These are phyloP conservation scores for Mellivora capensis DNA, from an alignment of 2,113 vertebrate species.

Conservation along the genomic window DNA sequence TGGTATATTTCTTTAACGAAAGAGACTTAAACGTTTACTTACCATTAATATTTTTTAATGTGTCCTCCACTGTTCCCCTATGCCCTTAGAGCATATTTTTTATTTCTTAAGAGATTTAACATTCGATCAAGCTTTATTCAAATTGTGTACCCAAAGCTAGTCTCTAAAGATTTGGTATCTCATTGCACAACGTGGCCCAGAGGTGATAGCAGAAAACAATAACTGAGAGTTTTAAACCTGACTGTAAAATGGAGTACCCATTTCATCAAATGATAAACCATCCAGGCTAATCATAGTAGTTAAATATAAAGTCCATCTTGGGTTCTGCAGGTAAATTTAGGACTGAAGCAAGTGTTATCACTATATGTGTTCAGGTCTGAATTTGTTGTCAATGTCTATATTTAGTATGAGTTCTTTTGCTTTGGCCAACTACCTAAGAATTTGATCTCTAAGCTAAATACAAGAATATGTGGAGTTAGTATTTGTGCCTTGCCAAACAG, in stretches of 20 bases:
- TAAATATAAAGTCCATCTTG: not conserved
- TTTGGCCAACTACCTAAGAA: not conserved
- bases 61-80: not conserved
- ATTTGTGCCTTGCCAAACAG: not conserved
- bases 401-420: not conserved
- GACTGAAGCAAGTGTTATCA: not conserved
- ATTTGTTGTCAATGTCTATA: not conserved
- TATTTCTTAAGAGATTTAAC: not conserved
- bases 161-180: not conserved
- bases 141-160: slow-evolving; percentile 9
- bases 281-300: not conserved
- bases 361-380: not conserved
- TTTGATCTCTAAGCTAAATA: not conserved
- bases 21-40: slow-evolving; percentile 20
- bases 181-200: not conserved
- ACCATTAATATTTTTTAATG: not conserved
- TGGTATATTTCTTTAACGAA: not conserved
- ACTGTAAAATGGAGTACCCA: not conserved
- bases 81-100: not conserved
- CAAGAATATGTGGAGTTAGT: not conserved
- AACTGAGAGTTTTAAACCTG: not conserved
- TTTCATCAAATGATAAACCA: slow-evolving; percentile 31
- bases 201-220: not conserved
- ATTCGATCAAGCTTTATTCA: slow-evolving; percentile 18
- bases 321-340: not conserved